phyloP scores from a whole-genome alignment of 2,888 invertebrate genomes.

The Dryococelus australis region DNA sequence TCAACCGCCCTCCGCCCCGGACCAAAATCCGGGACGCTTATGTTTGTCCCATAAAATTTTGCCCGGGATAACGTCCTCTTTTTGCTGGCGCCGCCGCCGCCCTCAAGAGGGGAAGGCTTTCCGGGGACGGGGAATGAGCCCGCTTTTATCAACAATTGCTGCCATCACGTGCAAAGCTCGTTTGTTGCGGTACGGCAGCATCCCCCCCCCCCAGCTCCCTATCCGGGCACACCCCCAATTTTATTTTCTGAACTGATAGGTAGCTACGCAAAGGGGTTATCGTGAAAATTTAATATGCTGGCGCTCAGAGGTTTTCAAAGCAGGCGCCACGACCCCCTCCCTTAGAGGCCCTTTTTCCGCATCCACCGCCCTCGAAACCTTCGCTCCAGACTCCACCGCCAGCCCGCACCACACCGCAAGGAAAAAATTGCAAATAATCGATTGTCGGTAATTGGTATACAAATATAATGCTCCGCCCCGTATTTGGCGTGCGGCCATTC shows the following conservation, averaged over 20 bases:
- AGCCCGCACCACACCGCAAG: neutral
- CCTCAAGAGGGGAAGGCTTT: neutral
- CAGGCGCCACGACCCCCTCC: too few species aligned
- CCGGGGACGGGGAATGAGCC: neutral
- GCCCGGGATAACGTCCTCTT: neutral
- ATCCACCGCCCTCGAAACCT: too few species aligned
- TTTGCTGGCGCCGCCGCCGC: neutral
- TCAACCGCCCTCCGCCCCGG: neutral
- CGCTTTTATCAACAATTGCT: neutral
- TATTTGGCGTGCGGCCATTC: neutral
- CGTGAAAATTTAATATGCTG: constrained; percentile 1
- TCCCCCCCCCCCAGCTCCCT: neutral
- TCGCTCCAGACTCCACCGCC: neutral
- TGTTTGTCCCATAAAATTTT: neutral
- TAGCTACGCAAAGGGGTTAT: neutral
- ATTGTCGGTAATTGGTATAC: constrained; percentile 1
- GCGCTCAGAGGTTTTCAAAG: too few species aligned
- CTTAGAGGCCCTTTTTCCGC: too few species aligned
- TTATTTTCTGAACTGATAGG: constrained; percentile 6
- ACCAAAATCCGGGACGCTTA: neutral
- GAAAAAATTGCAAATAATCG: neutral
- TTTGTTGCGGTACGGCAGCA: neutral
- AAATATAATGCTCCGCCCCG: neutral
- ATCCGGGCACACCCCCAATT: neutral
- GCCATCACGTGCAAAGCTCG: neutral